Conservation (phyloP, 2,888 invertebrate genomes). For the Hermaeophaga mercurialis region DNA sequence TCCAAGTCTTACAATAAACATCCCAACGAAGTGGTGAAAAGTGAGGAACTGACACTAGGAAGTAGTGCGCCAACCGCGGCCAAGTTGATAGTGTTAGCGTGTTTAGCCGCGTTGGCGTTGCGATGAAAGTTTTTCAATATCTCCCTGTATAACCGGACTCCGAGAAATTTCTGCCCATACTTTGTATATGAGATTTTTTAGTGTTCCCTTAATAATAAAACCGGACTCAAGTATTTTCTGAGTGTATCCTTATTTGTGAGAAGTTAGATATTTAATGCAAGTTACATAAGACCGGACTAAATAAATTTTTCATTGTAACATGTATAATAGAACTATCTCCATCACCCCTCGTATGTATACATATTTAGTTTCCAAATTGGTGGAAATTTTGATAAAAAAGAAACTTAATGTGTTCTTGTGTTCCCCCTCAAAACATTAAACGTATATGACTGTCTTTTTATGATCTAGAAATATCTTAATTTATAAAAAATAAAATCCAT, state of each 20-base stretch:
- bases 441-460: constrained; percentile 39
- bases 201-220: constrained; percentile 3
- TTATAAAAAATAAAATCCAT: constrained; percentile 38
- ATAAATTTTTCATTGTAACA: constrained; percentile 4
- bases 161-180: constrained; percentile 1
- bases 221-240: background rate
- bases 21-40: constrained; percentile 91
- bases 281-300: background rate
- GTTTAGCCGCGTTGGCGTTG: constrained; percentile 47
- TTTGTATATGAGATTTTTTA: constrained; percentile 1
- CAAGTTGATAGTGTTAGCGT: constrained; percentile 44
- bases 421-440: constrained; percentile 34
- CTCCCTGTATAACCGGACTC: constrained; percentile 8
- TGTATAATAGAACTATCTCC: constrained; percentile 7
- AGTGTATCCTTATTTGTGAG: background rate
- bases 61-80: constrained; percentile 47
- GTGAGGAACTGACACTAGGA: constrained; percentile 86
- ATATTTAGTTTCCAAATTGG: background rate
- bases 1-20: constrained; percentile 73
- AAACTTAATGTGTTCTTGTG: constrained; percentile 36
- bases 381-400: constrained; percentile 3
- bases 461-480: constrained; percentile 46
- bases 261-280: background rate
- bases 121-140: constrained; percentile 46
- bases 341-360: background rate